Percentiles rank a stretch among this genome's conserved stretches.
These are phyloP conservation scores for Orthosia gracilis DNA, from an alignment of 2,888 invertebrate genomes.

Conservation along the genomic window DNA sequence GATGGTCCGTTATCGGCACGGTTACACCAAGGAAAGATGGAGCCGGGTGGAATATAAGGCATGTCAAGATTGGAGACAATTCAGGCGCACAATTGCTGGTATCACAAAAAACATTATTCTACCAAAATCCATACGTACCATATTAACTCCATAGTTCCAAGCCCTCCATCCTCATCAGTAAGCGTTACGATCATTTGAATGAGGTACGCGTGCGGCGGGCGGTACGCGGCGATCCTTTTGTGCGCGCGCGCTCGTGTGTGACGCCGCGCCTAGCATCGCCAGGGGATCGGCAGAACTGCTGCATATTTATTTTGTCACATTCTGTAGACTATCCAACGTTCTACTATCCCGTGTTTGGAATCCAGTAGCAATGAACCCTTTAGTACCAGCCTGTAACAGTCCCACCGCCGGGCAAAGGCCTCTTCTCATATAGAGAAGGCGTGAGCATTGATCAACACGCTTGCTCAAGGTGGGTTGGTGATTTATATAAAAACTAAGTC, in stretches of 20 bases:
- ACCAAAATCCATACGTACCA: neutral
- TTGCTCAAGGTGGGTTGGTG: too few relatives aligned
- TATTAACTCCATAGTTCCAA: slow-evolving; percentile 30
- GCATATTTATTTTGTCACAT: slow-evolving; percentile 15
- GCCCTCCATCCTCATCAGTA: slow-evolving; percentile 40
- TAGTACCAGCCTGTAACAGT: too few relatives aligned
- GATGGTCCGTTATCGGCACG: too few relatives aligned
- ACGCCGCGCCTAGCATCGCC: slow-evolving; percentile 53
- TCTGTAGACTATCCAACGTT: neutral
- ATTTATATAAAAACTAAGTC: too few relatives aligned
- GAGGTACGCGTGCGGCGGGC: slow-evolving; percentile 70
- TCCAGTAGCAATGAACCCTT: neutral
- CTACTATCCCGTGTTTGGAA: neutral
- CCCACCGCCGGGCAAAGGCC: too few relatives aligned
- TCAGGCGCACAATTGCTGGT: too few relatives aligned
- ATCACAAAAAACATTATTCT: neutral
- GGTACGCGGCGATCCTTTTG: slow-evolving; percentile 66
- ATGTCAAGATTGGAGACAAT: too few relatives aligned
- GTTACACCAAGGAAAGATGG: too few relatives aligned
- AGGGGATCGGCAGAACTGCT: slow-evolving; percentile 32
- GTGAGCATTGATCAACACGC: too few relatives aligned
- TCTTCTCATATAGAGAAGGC: too few relatives aligned
- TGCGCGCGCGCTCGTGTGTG: slow-evolving; percentile 65
- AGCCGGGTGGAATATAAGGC: too few relatives aligned
- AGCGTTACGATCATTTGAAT: slow-evolving; percentile 58